Base-by-base conservation (phyloP, 2,888 invertebrate genomes). In the Dermolepida albohirtum region DNA sequence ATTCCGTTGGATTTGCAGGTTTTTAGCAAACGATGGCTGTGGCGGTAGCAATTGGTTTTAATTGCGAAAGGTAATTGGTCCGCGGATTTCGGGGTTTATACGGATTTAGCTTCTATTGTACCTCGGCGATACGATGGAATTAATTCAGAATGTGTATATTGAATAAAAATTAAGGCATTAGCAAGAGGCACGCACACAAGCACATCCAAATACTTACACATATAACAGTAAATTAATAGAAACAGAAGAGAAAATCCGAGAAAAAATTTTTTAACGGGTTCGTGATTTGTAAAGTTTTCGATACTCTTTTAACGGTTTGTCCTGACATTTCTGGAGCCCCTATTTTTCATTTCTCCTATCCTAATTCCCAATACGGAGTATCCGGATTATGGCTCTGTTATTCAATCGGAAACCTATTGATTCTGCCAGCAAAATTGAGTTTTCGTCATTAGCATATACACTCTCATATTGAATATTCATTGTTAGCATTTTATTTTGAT, bases 61-160 rank as follows among this genome's bases (percentile, higher is more conserved):
- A 77, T 77, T 76, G 76, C 73, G 71, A 71, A 65, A 74, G 73
- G 74, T 77, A 76, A 76, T 75, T 75, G 75, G 74, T 72, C 71
- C 72, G 71, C 70, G 75, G 75, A 74, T 76, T 77, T 74, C 62
- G 73, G 74, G 75, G 69, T 72, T 73, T 73, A 70, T 51, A 64
- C 43, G 74, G 74, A 73, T 74, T 74, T 71, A 62, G 68, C 54
- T 71, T 68, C 72, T 71, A 71, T 73, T 70, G 73, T 64, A 70
- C 69, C 69, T 47, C 52, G 69, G 43, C 47, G 47, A 66, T 70
- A 22, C 47, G 47, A 66, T 70, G 64, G 73, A 74, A 75, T 75
- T 76, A 74, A 76, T 75, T 72, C 72, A 54, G 50, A 72, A 70
- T 72, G 72, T 73, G 72, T 74, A 73, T 73, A 73, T 74, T 73